These are phyloP conservation scores for Helicoverpa zea DNA, from an alignment of 1,140 invertebrate genomes.

Conservation along the genomic window DNA sequence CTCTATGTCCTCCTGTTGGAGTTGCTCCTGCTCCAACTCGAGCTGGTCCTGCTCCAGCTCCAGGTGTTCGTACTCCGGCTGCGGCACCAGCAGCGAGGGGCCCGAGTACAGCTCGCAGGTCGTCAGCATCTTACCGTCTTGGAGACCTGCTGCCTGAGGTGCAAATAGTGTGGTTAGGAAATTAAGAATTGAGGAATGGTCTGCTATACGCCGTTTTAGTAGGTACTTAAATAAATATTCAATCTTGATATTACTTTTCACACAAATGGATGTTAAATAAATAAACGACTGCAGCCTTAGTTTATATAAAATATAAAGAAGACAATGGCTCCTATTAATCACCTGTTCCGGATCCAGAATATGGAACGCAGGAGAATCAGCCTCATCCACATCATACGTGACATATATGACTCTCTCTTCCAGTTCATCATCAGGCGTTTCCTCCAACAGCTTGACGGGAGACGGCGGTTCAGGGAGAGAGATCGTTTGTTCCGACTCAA, in stretches of 20 bases:
- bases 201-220: too few relatives aligned
- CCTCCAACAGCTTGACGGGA: conserved; percentile 13
- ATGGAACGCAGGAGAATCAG: conserved; percentile 62
- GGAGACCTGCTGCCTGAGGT: conserved; percentile 55
- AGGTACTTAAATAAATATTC: too few relatives aligned
- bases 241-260: too few relatives aligned
- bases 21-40: conserved; percentile 24
- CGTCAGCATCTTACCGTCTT: conserved; percentile 60
- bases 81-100: conserved; percentile 61
- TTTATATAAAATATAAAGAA: too few relatives aligned
- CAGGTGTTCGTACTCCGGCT: conserved; percentile 45
- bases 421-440: conserved; percentile 42
- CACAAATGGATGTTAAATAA: too few relatives aligned
- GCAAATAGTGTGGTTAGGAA: too few relatives aligned
- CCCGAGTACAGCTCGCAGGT: conserved; percentile 63
- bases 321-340: too few relatives aligned
- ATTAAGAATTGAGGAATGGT: too few relatives aligned
- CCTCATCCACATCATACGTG: conserved; percentile 69
- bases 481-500: conserved; percentile 1
- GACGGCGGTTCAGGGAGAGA: conserved; percentile 2
- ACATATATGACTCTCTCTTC: conserved; percentile 77
- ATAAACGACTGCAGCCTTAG: too few relatives aligned
- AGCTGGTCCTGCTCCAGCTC: conserved; percentile 47
- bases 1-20: conserved; percentile 37
- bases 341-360: conserved; percentile 71